These are phyloP conservation scores for Antigone vipio DNA, from an alignment of 2,113 vertebrate genomes.

Conservation along the genomic window DNA sequence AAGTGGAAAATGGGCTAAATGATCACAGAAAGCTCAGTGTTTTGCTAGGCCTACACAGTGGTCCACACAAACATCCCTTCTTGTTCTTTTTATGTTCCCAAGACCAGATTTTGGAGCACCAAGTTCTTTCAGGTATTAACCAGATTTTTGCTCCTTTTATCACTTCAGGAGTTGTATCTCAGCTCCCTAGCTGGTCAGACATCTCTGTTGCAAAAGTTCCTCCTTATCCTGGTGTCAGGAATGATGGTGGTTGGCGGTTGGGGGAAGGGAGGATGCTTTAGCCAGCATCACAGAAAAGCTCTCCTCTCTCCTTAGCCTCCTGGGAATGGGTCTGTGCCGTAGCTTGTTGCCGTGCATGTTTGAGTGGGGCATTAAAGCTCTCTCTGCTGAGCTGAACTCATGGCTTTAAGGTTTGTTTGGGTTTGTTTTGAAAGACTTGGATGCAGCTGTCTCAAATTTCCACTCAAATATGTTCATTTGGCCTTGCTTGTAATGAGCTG, in stretches of 20 bases:
- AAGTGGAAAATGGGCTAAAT: background rate
- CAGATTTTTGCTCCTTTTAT: background rate
- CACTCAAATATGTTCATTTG: constrained; percentile 49
- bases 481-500: constrained; percentile 56
- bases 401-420: constrained; percentile 41
- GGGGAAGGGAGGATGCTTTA: background rate
- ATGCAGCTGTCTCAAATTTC: constrained; percentile 45
- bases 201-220: background rate
- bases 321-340: background rate
- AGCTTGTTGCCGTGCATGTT: background rate
- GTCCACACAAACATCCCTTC: background rate
- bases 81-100: background rate
- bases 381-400: background rate
- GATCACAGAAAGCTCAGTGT: background rate
- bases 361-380: background rate
- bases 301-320: background rate
- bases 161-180: background rate
- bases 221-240: background rate
- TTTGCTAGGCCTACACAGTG: background rate
- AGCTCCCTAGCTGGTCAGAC: background rate
- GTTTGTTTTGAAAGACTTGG: constrained; percentile 43
- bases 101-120: background rate
- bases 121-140: background rate
- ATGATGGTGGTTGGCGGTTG: background rate
- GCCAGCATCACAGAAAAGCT: background rate